Percentiles rank a stretch among this genome's conserved stretches.
These are phyloP conservation scores for Cyanoliseus patagonus DNA, from an alignment of 2,113 vertebrate genomes.

Conservation along the genomic window DNA sequence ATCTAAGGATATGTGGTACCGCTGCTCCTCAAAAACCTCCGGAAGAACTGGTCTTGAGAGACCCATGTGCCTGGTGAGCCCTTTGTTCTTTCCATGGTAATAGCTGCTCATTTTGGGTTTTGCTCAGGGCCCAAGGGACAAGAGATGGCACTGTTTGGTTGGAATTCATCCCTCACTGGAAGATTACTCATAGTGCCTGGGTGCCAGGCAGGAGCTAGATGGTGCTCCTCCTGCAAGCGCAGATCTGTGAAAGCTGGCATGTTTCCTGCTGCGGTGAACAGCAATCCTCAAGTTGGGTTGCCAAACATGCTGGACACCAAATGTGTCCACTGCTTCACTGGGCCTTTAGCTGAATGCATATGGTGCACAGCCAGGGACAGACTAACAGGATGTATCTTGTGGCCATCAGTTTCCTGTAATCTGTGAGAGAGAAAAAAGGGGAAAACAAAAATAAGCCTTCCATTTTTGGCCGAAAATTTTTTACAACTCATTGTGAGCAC, in stretches of 20 bases:
- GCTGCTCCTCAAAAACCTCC: neutral
- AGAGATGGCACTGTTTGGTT: neutral
- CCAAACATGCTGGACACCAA: constrained; percentile 10
- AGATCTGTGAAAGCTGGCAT: constrained; percentile 54
- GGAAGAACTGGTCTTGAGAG: rapidly evolving
- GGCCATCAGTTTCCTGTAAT: neutral
- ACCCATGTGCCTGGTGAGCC: rapidly evolving
- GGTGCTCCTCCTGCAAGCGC: constrained; percentile 25
- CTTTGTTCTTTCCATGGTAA: neutral
- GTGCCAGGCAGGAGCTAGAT: neutral
- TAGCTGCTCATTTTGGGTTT: neutral
- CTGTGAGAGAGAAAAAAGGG: neutral
- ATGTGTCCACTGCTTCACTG: neutral
- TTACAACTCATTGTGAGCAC: neutral
- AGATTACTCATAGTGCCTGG: constrained; percentile 43
- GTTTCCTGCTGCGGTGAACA: neutral
- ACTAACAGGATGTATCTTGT: neutral
- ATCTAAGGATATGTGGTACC: neutral
- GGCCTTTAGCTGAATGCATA: neutral
- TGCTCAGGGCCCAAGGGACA: neutral
- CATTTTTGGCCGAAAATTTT: neutral
- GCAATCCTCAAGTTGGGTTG: neutral
- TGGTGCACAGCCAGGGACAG: neutral
- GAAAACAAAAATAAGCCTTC: neutral
- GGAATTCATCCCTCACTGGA: neutral